Percentiles rank a stretch among this genome's conserved stretches.
These are phyloP conservation scores for Papilio demoleus DNA, from an alignment of 2,888 invertebrate species.

Conservation along the genomic window DNA sequence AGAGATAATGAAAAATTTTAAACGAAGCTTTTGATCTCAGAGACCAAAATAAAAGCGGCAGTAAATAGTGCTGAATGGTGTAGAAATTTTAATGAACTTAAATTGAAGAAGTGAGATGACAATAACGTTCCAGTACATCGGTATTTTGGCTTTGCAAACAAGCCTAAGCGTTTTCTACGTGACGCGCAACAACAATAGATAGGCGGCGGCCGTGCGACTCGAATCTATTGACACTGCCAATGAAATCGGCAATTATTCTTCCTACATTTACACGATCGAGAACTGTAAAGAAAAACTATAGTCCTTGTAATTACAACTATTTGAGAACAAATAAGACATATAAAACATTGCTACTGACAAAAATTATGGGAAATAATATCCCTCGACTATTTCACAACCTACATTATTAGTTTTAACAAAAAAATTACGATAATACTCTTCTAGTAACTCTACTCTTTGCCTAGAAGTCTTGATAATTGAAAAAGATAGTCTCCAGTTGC, in stretches of 20 bases:
- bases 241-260: conserved; percentile 36
- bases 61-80: neutral
- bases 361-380: too few species aligned
- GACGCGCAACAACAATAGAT: conserved; percentile 60
- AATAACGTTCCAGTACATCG: conserved; percentile 53
- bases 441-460: too few species aligned
- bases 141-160: conserved; percentile 60
- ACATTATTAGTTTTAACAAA: too few species aligned
- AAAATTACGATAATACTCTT: too few species aligned
- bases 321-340: too few species aligned
- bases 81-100: neutral
- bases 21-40: too few species aligned
- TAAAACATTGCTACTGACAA: too few species aligned
- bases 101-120: conserved; percentile 42
- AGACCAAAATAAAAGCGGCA: too few species aligned
- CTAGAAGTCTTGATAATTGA: too few species aligned
- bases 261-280: conserved; percentile 16
- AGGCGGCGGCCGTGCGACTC: conserved; percentile 38
- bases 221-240: conserved; percentile 43
- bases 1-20: too few species aligned
- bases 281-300: neutral
- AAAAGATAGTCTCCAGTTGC: too few species aligned
- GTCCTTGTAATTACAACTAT: neutral
- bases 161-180: conserved; percentile 64
- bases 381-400: too few species aligned